Base-by-base conservation (phyloP, 2,113 vertebrate species). In the Stercorarius parasiticus region DNA sequence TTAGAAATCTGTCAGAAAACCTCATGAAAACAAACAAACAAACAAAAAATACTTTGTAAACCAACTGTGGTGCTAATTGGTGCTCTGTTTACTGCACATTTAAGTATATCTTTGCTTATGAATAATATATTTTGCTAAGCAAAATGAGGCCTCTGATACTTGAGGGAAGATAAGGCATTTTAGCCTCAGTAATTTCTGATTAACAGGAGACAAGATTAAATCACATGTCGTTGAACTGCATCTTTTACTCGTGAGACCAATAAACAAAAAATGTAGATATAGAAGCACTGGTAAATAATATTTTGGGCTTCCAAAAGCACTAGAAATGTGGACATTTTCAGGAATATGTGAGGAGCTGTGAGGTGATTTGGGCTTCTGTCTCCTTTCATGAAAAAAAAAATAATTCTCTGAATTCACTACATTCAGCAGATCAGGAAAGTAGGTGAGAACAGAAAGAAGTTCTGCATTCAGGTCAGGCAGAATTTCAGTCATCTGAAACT, bases 1-100 rank as follows among this genome's bases (percentile, higher is more conserved):
- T 96, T 91, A 95, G 73, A 97, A 97, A 95, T 87, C 72, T 92
- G 66, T 95, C 91, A 92, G 69, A 76, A 96, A 92, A 91, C 36
- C 36, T 91, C 91, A 93, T 18, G 49, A 91, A 90, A 88, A 95
- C 92, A 93, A 94, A 92, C 53, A 96, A 91, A 88, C 52, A 96
- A 87, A 92, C 47, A 90, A 91, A 95, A 90, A 92, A 59, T 29
- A 32, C 15, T 82, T 89, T 76, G 71, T 87, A 79, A 92, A 92
- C 49, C 55, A 94, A 67, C 76, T 80, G 43, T 88, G 42, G 90
- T 90, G 67, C 12, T 92, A 93, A 86, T 27, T 77, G 71, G 32
- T 74, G 53, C 74, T 95, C 56, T 86, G 61, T 92, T 95, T 64
- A 70, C 61, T 79, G 61, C 59, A 88, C 65, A 91, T 76, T 49